phyloP scores from a whole-genome alignment of 37 sponge, comb jelly and placozoan species.

The Geodia barretti region DNA sequence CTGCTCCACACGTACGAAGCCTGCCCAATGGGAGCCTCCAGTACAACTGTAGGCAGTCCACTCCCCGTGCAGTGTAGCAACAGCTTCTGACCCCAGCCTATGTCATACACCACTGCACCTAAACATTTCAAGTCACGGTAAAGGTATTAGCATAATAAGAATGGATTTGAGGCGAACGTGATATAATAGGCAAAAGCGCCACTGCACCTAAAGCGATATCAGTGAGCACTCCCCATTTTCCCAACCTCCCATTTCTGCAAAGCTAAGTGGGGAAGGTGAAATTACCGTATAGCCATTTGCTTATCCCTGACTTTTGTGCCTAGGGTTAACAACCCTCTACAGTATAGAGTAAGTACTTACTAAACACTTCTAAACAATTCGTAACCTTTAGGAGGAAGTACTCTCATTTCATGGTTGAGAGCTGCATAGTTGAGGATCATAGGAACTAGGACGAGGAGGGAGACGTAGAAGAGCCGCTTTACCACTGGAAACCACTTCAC shows the following conservation, averaged over 20 bases:
- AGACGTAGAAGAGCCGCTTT: slow-evolving; percentile 15
- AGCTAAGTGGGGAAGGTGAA: too few species aligned
- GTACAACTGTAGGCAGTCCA: slow-evolving; percentile 51
- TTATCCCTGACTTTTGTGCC: too few species aligned
- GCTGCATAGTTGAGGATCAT: slow-evolving; percentile 60
- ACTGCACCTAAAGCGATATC: too few species aligned
- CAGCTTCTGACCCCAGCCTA: slow-evolving; percentile 72
- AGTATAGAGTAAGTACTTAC: too few species aligned
- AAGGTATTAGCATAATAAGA: too few species aligned
- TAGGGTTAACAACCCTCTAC: too few species aligned
- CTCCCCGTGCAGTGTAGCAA: slow-evolving; percentile 51
- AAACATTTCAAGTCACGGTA: neutral
- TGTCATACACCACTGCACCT: slow-evolving; percentile 48
- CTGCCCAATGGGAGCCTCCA: slow-evolving; percentile 67
- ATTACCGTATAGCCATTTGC: too few species aligned
- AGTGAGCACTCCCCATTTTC: too few species aligned
- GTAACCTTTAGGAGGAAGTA: slow-evolving; percentile 42
- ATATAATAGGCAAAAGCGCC: too few species aligned
- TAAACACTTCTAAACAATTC: neutral
- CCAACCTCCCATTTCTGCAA: too few species aligned
- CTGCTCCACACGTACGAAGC: slow-evolving; percentile 56
- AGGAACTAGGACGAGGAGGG: slow-evolving; percentile 34
- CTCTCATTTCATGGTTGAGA: slow-evolving; percentile 43
- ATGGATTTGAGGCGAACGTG: too few species aligned
- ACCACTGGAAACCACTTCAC: slow-evolving; percentile 31